These are phyloP conservation scores for Heliconius erato DNA, from an alignment of 2,888 invertebrate species.

Conservation along the genomic window DNA sequence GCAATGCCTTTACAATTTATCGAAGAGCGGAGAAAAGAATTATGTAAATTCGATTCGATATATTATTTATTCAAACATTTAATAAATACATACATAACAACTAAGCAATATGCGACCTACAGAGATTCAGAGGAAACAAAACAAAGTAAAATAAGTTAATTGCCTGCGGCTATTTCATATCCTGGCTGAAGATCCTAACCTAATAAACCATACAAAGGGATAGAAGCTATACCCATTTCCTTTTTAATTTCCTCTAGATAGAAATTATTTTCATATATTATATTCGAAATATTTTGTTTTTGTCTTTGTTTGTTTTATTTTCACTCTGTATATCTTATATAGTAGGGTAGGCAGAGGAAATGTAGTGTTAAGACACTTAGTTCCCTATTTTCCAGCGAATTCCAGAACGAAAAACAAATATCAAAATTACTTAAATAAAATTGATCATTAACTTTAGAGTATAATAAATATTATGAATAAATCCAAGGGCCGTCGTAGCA, in stretches of 20 bases:
- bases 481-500: too few species aligned
- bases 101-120: background rate
- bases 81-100: background rate
- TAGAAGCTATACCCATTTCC: conserved; percentile 33
- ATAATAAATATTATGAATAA: too few species aligned
- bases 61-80: background rate
- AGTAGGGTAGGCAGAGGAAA: background rate
- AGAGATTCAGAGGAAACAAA: conserved; percentile 22
- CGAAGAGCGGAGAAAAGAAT: too few species aligned
- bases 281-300: background rate
- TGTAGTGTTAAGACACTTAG: background rate
- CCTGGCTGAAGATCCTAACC: conserved; percentile 53
- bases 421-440: too few species aligned
- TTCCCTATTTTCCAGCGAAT: too few species aligned
- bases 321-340: background rate
- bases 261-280: conserved; percentile 1
- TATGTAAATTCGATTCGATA: too few species aligned
- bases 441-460: too few species aligned
- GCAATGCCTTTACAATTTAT: too few species aligned
- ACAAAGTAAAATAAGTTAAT: conserved; percentile 45
- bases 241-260: conserved; percentile 34
- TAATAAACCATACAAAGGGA: conserved; percentile 40
- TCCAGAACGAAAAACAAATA: too few species aligned
- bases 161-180: conserved; percentile 61
- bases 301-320: background rate